Base-by-base conservation (phyloP, 2,113 vertebrate genomes). In the Paralichthys olivaceus region DNA sequence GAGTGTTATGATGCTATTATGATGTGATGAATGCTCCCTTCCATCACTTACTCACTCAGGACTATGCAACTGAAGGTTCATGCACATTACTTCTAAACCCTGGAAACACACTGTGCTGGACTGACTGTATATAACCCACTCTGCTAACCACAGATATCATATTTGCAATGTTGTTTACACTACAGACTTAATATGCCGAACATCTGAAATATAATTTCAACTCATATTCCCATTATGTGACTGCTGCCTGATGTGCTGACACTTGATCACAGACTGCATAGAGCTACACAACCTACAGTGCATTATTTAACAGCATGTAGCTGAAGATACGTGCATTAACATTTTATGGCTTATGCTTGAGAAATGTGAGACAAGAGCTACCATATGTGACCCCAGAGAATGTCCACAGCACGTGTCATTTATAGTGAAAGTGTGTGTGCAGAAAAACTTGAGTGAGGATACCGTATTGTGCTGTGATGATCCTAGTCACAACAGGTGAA, bases 271-370 rank as follows among this genome's bases (percentile, higher is more conserved):
- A 66, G 26, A 45, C 13, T 51, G 60, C 2, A 64, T 40, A 26
- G 12, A 60, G 63, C 23, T 57, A 26, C 34, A 62, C 37, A 19
- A 45, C 34, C 34, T 47, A 17, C n/a, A 7, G 28, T 89, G 66
- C 82, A 91, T 91, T 85, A 92, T 90, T 91, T 54, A 89, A 76
- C 26, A 84, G 28, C 7, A 14, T 0, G 1, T 1, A 19, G 34
- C 72, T 79, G 32, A 67, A 59, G 72, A 80, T 34, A 62, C 25
- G 34, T 0, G 20, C 91, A 93, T 93, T 80, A 90, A 92, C 75
- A 84, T 86, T 92, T 89, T 43, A 93, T 78, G 59, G 65, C 40
- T 57, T 57, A 57, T 74, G 22, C 28, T 49, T 49, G 61, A 78
- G 87, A 89, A 84, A 91, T 58, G 37, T 65, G 80, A 94, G 85